phyloP scores from a whole-genome alignment of 2,797 vertebrate genomes.

The Rhynchonycteris naso region DNA sequence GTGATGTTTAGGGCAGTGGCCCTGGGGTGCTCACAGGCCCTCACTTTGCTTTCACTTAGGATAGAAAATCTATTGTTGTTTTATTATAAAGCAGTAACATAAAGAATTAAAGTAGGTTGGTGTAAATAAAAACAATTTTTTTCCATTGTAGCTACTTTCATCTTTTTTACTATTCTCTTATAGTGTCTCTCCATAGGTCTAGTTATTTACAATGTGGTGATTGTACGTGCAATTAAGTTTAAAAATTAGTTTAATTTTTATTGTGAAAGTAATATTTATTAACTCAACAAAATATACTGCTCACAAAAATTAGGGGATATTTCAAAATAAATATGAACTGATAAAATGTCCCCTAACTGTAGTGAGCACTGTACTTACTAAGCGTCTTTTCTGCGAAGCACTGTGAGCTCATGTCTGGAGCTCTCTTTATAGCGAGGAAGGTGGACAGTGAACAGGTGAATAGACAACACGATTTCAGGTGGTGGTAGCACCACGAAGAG shows the following conservation, averaged over 20 bases:
- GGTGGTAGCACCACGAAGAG: background rate
- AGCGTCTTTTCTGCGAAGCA: background rate
- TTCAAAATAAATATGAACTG: too few relatives aligned
- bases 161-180: background rate
- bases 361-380: background rate
- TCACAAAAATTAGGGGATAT: too few relatives aligned
- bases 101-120: background rate
- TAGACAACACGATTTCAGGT: background rate
- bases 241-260: slow-evolving; percentile 7
- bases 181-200: background rate
- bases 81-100: background rate
- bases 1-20: too few relatives aligned
- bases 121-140: background rate
- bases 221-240: background rate
- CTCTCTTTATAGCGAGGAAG: background rate
- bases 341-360: too few relatives aligned
- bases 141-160: background rate
- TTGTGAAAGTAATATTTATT: background rate
- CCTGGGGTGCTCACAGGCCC: too few relatives aligned
- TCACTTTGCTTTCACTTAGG: background rate
- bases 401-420: background rate
- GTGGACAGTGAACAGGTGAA: background rate
- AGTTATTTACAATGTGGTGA: background rate
- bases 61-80: background rate
- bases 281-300: background rate